These are phyloP conservation scores for Tamias sibiricus DNA, from an alignment of 2,113 vertebrate species.

Conservation along the genomic window DNA sequence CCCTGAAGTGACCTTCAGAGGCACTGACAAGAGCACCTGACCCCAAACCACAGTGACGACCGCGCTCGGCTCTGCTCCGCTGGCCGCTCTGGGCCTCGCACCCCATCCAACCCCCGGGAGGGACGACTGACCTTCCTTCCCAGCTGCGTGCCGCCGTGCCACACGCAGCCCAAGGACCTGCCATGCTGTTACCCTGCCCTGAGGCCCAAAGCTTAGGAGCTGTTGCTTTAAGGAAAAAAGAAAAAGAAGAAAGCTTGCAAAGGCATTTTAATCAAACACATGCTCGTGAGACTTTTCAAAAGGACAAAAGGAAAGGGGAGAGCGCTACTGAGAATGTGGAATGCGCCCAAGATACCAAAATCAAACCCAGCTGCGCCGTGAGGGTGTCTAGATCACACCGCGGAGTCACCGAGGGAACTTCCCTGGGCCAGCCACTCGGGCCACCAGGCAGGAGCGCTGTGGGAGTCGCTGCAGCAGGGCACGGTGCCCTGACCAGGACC, in stretches of 20 bases:
- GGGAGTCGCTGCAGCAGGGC: background rate
- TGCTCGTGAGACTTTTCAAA: background rate
- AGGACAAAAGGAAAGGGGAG: background rate
- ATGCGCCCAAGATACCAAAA: background rate
- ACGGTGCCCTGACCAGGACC: rapidly evolving
- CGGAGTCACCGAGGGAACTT: too few relatives aligned
- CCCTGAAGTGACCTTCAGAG: background rate
- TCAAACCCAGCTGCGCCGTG: rapidly evolving
- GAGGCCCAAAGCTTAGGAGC: background rate
- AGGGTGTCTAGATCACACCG: background rate
- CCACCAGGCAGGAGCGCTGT: too few relatives aligned
- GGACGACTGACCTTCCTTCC: rapidly evolving
- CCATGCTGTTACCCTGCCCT: rapidly evolving
- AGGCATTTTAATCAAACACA: background rate
- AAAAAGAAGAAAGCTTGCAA: background rate
- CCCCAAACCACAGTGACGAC: background rate
- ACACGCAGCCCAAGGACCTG: background rate
- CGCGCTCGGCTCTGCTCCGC: background rate
- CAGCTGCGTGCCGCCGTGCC: rapidly evolving
- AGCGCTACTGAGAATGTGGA: background rate
- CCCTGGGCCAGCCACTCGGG: too few relatives aligned
- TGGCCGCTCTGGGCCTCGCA: background rate
- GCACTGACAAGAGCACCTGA: background rate
- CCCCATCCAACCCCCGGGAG: background rate
- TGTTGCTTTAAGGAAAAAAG: background rate